phyloP scores from a whole-genome alignment of 2,888 invertebrate genomes.

The Ptychoptera albimana region DNA sequence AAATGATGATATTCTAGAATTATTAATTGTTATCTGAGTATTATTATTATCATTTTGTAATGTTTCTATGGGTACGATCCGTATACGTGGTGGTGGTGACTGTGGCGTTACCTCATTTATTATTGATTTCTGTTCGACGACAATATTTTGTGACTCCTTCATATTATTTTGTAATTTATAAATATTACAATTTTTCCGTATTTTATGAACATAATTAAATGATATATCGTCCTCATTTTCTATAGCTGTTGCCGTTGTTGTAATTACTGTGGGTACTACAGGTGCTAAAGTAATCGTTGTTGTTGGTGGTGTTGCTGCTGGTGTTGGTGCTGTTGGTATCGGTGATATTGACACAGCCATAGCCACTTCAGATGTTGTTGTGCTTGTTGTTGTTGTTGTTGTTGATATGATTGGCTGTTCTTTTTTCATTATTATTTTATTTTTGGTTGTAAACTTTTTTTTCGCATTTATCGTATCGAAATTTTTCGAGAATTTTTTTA shows the following conservation, averaged over 20 bases:
- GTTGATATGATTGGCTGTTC: too few relatives aligned
- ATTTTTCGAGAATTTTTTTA: too few relatives aligned
- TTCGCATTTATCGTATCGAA: too few relatives aligned
- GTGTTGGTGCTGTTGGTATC: constrained; percentile 7
- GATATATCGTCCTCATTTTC: constrained; percentile 16
- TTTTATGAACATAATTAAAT: too few relatives aligned
- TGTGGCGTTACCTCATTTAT: constrained; percentile 16
- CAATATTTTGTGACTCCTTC: neutral
- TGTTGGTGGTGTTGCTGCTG: constrained; percentile 17
- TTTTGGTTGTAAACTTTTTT: too few relatives aligned
- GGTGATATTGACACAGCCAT: constrained; percentile 11
- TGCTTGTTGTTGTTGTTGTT: constrained; percentile 14
- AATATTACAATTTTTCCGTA: too few relatives aligned
- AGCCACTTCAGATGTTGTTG: constrained; percentile 23
- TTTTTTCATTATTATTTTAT: too few relatives aligned
- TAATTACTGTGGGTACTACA: constrained; percentile 35
- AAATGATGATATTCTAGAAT: constrained; percentile 18
- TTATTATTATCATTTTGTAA: neutral
- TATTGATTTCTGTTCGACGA: constrained; percentile 21
- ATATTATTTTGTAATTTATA: too few relatives aligned
- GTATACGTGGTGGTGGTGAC: constrained; percentile 22
- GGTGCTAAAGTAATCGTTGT: constrained; percentile 35
- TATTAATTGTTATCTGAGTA: neutral
- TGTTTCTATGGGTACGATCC: neutral
- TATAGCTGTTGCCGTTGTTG: constrained; percentile 28